A percentile compares a stretch with the other conserved stretches of the same genome.
Conservation (phyloP, 2,797 vertebrate species). For the Paguma larvata region DNA sequence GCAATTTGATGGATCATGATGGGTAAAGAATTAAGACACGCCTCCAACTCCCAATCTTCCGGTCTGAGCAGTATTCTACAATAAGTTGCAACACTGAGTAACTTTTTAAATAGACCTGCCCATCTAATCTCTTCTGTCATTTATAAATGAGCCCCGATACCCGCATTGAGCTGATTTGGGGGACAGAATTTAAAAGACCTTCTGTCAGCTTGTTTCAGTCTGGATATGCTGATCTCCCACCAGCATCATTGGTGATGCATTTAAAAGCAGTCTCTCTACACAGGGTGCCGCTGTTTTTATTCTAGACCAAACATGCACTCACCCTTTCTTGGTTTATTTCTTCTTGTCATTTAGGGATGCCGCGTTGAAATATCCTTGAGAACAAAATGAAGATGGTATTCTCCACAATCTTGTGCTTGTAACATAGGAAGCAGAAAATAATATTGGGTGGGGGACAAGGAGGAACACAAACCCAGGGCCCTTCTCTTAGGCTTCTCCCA, state of each 20-base stretch:
- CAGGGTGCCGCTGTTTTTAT: neutral
- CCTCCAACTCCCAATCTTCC: no score
- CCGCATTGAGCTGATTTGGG: neutral
- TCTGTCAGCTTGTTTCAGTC: neutral
- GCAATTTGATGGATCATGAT: neutral
- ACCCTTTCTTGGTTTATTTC: neutral
- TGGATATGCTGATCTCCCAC: neutral
- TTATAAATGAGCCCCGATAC: neutral
- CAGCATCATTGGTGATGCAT: neutral
- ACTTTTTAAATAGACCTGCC: neutral
- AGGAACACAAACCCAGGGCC: neutral
- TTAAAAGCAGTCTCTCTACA: neutral
- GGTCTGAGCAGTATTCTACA: neutral
- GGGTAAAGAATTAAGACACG: neutral
- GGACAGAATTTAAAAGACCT: neutral
- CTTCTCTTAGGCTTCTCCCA: neutral
- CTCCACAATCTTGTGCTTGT: neutral
- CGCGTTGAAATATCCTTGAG: neutral
- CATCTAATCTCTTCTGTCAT: neutral
- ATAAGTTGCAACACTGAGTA: neutral
- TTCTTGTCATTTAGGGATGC: neutral
- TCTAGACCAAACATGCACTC: neutral
- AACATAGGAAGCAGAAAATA: neutral
- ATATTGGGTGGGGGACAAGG: neutral
- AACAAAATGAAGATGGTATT: neutral